A percentile compares a stretch with the other conserved stretches of the same genome.
Conservation (phyloP, 2,888 invertebrate genomes). For the Suillia variegata region DNA sequence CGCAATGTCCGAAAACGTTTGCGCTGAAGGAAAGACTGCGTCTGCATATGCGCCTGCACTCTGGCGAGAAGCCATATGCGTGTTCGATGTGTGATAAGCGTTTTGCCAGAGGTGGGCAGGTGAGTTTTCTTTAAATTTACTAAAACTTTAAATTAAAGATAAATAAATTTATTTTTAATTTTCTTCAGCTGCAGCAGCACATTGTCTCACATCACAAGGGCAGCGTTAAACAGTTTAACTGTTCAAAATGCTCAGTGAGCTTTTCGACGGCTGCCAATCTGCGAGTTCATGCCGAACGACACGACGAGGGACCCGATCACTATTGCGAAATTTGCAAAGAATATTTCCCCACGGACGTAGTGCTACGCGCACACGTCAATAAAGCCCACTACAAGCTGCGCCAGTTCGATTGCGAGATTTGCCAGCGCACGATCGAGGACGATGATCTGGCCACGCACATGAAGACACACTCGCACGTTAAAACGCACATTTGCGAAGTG, state of each 20-base stretch:
- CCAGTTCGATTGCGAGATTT: constrained; percentile 79
- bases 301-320: constrained; percentile 76
- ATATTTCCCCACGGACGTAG: constrained; percentile 75
- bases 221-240: constrained; percentile 73
- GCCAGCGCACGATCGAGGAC: constrained; percentile 80
- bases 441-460: constrained; percentile 79
- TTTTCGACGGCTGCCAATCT: constrained; percentile 72
- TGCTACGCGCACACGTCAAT: constrained; percentile 73
- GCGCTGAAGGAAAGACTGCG: constrained; percentile 76
- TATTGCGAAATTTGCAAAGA: constrained; percentile 82
- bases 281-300: constrained; percentile 70
- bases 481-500: constrained; percentile 78
- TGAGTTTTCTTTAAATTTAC: constrained; percentile 51
- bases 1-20: constrained; percentile 77
- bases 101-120: constrained; percentile 76
- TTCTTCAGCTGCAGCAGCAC: constrained; percentile 66
- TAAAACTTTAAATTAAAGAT: neutral
- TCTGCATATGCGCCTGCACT: constrained; percentile 75
- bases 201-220: constrained; percentile 68
- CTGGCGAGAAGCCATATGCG: constrained; percentile 72
- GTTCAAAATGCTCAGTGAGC: constrained; percentile 72
- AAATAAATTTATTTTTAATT: neutral
- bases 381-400: constrained; percentile 76
- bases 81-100: constrained; percentile 69
- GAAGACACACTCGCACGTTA: constrained; percentile 74